phyloP scores from a whole-genome alignment of 2,888 invertebrate species.

The Pammene aurita region DNA sequence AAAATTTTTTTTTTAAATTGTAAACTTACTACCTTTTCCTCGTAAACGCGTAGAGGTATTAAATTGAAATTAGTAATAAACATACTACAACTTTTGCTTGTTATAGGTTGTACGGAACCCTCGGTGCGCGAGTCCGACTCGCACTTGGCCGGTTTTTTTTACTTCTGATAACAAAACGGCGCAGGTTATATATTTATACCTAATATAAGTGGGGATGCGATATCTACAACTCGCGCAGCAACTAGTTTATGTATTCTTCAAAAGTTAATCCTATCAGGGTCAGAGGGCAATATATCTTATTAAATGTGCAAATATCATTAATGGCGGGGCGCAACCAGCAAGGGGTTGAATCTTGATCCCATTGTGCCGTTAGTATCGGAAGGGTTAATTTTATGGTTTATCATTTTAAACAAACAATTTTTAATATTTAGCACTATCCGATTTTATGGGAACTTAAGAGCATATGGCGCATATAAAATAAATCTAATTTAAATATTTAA shows the following conservation, averaged over 20 bases:
- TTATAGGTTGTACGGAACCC: no score
- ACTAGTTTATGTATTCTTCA: not conserved
- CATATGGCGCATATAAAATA: not conserved
- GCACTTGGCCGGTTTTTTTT: no score
- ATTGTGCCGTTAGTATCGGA: slow-evolving; percentile 11
- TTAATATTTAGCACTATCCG: not conserved
- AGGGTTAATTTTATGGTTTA: slow-evolving; percentile 34
- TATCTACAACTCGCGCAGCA: not conserved
- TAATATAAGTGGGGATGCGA: no score
- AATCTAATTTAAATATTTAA: not conserved
- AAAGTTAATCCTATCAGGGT: slow-evolving; percentile 2
- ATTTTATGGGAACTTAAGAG: slow-evolving; percentile 21
- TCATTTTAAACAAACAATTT: slow-evolving; percentile 31
- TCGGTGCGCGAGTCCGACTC: no score
- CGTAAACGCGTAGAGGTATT: no score
- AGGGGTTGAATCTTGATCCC: not conserved
- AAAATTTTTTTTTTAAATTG: no score
- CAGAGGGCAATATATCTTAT: slow-evolving; percentile 25
- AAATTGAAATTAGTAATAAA: no score
- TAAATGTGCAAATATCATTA: slow-evolving; percentile 29
- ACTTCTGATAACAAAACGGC: no score
- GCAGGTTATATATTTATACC: no score
- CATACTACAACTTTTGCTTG: no score
- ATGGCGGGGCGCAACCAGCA: not conserved
- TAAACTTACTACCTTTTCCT: no score